Evolutionary conservation across 2,888 invertebrate genomes (phyloP), one percentile per base, ranked within the genome.

Genomic region (Lepidocyrtoides sp.): DNA sequence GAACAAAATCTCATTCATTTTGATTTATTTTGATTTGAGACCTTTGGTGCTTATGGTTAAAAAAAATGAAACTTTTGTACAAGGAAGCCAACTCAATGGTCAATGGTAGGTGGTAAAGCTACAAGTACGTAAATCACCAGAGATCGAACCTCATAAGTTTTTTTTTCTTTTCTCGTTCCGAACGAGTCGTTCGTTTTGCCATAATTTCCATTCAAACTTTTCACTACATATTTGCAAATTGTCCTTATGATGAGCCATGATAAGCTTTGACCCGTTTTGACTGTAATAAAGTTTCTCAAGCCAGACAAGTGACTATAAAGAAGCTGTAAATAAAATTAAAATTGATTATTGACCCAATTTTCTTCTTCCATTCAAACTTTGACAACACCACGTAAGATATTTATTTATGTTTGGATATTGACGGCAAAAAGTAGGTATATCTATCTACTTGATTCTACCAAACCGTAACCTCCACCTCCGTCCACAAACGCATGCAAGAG

Each of bases 341-440:
- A 32, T 66, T 89, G 57, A 89, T 84, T 89, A 89, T 89, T 89
- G 89, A 84, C 89, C 89, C 14, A 89, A 63, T 89, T 89, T 83
- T 41, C 36, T n/a, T n/a, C 32, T 57, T 26, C 26, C 83, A 84
- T 84, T 66, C 83, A 84, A 84, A 79, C 87, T 44, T 48, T 44
- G 57, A 81, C 81, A 60, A 82, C 17, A 51, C 12, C 41, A 72
- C 26, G 20, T 36, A 14, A 2, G 36, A 36, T 69, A 48, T n/a
- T 83, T 66, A 36, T 44, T n/a, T n/a, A n/a, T n/a, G 66, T 63
- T 69, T 84, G 84, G 51, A n/a, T 51, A 17, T 20, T 83, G 3
- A 48, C 60, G 32, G 32, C n/a, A n/a, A n/a, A n/a, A n/a, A n/a
- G n/a, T n/a, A n/a, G n/a, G n/a, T n/a, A n/a, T n/a, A n/a, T n/a